Conservation (phyloP, 1,140 invertebrate species). For the Kradibia gibbosae region DNA sequence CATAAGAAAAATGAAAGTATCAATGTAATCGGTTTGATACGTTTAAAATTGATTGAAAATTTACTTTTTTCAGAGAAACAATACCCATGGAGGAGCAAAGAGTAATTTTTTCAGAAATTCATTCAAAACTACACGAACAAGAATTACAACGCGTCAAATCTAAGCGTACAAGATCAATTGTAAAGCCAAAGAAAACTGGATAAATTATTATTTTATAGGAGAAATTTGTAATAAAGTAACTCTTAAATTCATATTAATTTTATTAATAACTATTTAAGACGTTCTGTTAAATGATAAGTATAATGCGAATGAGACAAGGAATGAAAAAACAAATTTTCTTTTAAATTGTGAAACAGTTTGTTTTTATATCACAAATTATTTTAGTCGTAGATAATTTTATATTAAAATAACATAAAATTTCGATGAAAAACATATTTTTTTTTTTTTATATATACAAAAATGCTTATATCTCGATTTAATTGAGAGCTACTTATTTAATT, state of each 20-base stretch:
- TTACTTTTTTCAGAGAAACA: slow-evolving; percentile 75
- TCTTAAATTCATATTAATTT: slow-evolving; percentile 33
- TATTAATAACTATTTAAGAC: slow-evolving; percentile 41
- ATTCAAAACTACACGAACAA: slow-evolving; percentile 80
- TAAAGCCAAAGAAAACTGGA: slow-evolving; percentile 77
- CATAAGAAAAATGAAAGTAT: background rate
- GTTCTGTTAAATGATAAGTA: slow-evolving; percentile 22
- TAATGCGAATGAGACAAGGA: slow-evolving; percentile 2
- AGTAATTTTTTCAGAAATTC: slow-evolving; percentile 87
- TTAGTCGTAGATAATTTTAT: slow-evolving; percentile 30
- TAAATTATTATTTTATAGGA: slow-evolving; percentile 61
- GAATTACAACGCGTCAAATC: slow-evolving; percentile 78
- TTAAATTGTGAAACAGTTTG: slow-evolving; percentile 36
- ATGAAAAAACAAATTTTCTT: slow-evolving; percentile 25
- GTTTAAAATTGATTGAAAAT: background rate
- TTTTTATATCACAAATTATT: slow-evolving; percentile 48
- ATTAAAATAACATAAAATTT: slow-evolving; percentile 46
- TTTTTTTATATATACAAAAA: slow-evolving; percentile 49
- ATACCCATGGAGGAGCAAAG: slow-evolving; percentile 90
- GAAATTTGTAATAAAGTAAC: slow-evolving; percentile 43
- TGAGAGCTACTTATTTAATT: slow-evolving; percentile 15
- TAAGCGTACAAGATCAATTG: slow-evolving; percentile 79
- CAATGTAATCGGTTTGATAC: background rate
- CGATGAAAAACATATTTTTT: slow-evolving; percentile 27
- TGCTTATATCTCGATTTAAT: slow-evolving; percentile 32